Evolutionary conservation across 53 echinoderm and acorn worm genomes (phyloP).

Genomic region (Echinometra lucunter): DNA sequence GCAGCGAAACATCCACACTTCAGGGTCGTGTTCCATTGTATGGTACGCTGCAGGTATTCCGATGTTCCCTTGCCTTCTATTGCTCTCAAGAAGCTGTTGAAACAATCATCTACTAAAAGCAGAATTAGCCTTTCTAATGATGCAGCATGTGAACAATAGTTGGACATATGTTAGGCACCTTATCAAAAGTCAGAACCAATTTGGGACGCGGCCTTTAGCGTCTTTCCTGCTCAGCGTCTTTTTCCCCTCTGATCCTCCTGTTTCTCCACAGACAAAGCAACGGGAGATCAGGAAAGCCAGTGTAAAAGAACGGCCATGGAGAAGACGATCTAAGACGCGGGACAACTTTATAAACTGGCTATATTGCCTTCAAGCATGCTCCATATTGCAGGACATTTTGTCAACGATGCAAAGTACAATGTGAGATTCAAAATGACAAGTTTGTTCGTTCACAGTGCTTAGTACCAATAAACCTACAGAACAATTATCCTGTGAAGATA

Average conservation of each 20-base stretch:
- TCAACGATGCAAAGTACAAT: neutral
- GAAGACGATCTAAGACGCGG: no score
- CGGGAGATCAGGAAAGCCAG: no score
- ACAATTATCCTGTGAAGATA: neutral
- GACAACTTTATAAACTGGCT: no score
- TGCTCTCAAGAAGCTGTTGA: conserved; percentile 31
- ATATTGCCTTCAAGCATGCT: neutral
- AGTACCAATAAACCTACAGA: neutral
- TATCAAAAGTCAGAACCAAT: no score
- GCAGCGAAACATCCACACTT: conserved; percentile 67
- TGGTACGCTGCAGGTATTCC: conserved; percentile 52
- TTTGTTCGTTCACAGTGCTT: neutral
- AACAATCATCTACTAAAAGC: conserved; percentile 25
- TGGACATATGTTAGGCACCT: neutral
- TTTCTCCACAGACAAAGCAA: no score
- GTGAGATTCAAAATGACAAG: neutral
- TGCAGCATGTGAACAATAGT: neutral
- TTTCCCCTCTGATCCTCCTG: no score
- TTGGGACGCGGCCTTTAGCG: no score
- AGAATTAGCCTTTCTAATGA: neutral
- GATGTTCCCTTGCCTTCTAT: conserved; percentile 55
- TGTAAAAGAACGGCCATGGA: no score
- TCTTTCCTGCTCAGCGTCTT: no score
- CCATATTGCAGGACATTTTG: neutral
- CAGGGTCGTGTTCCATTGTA: conserved; percentile 56